Evolutionary conservation across 2,797 vertebrate species (phyloP), one percentile per base, ranked within the genome.

Genomic region (Peromyscus nudipes): DNA sequence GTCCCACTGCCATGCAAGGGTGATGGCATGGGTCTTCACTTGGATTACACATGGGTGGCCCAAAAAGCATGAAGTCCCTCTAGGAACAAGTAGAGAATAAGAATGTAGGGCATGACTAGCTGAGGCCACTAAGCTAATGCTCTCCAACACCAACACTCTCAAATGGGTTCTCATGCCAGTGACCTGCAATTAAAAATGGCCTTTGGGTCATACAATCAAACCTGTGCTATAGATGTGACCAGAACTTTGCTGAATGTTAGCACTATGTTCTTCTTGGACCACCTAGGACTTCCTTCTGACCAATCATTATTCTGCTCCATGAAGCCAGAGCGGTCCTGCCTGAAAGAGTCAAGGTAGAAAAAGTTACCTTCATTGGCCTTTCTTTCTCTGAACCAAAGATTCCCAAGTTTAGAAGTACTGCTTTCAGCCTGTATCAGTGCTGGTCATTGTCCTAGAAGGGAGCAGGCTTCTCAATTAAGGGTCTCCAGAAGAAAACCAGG

Each of bases 161-260:
- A 85, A 67, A 73, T 89, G 83, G 11, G 9, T 87, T 89, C 75
- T 46, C 43, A 57, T 65, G 34, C 81, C 40, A n/a, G 80, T 95
- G 71, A 83, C 57, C 89, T 52, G 65, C 1, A 52, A 12, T 60
- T 55, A 8, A 49, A 55, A 65, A 89, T 11, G 23, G 4, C 1
- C 65, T 3, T 43, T 52, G 75, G 69, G 49, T 21, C 9, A 60
- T 82, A 27, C 43, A 79, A 14, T 57, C 62, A 40, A 73, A 49
- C 12, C 49, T 64, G 16, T 49, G 43, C 27, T 4, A 6, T 11
- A 37, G 0, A 49, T 2, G 12, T 16, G 13, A n/a, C 14, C 60
- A 62, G 69, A 94, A 31, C 25, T 82, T 65, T 14, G 1, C 17
- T 81, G 57, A 83, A 16, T 31, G 5, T 43, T 23, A 82, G 40